Evolutionary conservation across 2,888 invertebrate species (phyloP), one percentile per base, ranked within the genome.

Genomic region (Phaonia tiefii): DNA sequence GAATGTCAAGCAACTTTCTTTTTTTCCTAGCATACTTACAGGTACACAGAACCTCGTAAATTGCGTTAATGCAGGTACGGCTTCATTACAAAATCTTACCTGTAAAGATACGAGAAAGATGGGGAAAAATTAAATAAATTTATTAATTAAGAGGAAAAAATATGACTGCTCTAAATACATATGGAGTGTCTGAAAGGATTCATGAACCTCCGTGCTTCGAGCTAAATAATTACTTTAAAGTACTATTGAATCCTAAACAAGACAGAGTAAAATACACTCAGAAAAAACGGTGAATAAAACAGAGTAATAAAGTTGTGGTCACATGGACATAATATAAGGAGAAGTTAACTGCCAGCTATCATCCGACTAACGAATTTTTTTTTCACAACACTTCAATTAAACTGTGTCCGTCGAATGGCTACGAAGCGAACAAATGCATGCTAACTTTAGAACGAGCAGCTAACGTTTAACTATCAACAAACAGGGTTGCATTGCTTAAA

Each of bases 141-240:
- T 75, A 82, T 82, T 82, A 82, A 83, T 83, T 79, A 82, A 80
- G 77, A 65, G 63, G 26, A 75, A 72, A 73, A 67, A 5, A 31
- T 63, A 77, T 49, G 25, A 31, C n/a, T n/a, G 37, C 13, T 22
- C 37, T 31, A 5, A 39, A 31, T 42, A 26, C 11, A n/a, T 17
- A 5, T 17, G 22, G 11, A 42, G n/a, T n/a, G 26, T 66, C 44
- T 26, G 10, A 39, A 44, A 63, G 20, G 20, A 63, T 63, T 63
- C 31, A 31, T 31, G 31, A 5, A 31, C 31, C 3, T 31, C 17
- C 37, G 15, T 3, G 11, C 25, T 67, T 54, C 20, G 3, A 56
- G 20, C 17, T 60, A 60, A 49, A 26, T 67, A 58, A 49, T 67
- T 67, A 49, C 15, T 2, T 58, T 56, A 44, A 49, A 8, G 51